These are phyloP conservation scores for Lepus americanus DNA, from an alignment of 2,113 vertebrate genomes.

Conservation along the genomic window DNA sequence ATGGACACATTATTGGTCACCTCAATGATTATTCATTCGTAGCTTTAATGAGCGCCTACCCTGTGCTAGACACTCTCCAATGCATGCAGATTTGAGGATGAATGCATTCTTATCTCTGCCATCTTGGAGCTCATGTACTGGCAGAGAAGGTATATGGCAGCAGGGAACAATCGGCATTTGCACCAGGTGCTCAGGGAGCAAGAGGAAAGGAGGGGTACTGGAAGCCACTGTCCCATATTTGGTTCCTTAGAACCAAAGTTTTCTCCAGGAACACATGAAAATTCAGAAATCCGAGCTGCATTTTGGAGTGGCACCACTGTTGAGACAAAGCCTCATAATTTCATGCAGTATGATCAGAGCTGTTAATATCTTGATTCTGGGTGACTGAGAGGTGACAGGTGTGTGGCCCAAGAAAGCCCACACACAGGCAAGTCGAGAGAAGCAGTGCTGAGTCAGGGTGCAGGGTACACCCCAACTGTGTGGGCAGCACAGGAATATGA, in stretches of 20 bases:
- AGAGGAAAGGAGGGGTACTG: not conserved
- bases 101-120: not conserved
- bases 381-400: constrained; percentile 51
- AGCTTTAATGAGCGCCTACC: constrained; percentile 16
- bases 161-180: not conserved
- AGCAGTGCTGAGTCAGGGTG: constrained; percentile 13
- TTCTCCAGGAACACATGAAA: not conserved
- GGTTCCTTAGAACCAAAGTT: not conserved
- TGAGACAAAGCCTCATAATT: not conserved
- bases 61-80: not conserved
- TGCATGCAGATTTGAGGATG: not conserved
- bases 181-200: not conserved
- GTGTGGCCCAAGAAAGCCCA: constrained; percentile 19
- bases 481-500: not conserved
- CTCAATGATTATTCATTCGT: constrained; percentile 28
- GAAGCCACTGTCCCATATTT: not conserved
- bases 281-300: not conserved
- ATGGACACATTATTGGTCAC: not conserved
- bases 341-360: not conserved
- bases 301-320: constrained; percentile 21
- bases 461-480: not conserved
- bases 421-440: constrained; percentile 36
- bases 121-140: not conserved
- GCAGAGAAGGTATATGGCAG: not conserved
- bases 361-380: constrained; percentile 56